phyloP scores from a whole-genome alignment of 2,888 invertebrate genomes.

The Dynastes tityus region DNA sequence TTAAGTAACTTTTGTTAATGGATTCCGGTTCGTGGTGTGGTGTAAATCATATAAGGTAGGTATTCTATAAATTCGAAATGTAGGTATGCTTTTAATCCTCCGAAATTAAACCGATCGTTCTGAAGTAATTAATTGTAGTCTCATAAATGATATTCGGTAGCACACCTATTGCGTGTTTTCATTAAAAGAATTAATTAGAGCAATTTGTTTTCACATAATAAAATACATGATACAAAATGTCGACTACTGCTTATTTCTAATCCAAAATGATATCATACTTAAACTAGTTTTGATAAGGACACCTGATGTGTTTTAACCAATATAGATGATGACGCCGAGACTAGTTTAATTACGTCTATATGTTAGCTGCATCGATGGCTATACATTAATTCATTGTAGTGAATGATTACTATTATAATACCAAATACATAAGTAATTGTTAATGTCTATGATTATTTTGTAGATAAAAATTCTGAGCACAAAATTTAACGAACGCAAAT shows the following conservation, averaged over 20 bases:
- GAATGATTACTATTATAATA: too few species aligned
- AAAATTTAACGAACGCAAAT: too few species aligned
- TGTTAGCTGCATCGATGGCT: too few species aligned
- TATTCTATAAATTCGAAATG: background rate
- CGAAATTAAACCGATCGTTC: background rate
- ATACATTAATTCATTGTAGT: too few species aligned
- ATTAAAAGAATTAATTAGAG: background rate
- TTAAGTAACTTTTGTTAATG: conserved; percentile 10
- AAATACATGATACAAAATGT: background rate
- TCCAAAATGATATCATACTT: background rate
- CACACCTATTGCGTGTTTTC: conserved; percentile 8
- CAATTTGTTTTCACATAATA: background rate
- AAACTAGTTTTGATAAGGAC: too few species aligned
- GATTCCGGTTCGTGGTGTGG: background rate
- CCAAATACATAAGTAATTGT: too few species aligned
- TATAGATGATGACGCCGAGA: too few species aligned
- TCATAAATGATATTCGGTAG: conserved; percentile 11
- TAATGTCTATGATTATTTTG: too few species aligned
- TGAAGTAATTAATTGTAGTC: background rate
- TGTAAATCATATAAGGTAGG: background rate
- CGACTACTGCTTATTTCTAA: background rate
- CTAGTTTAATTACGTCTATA: too few species aligned
- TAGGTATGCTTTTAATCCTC: background rate
- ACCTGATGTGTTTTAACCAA: too few species aligned
- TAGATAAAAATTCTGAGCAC: too few species aligned